Percentiles rank a stretch among this genome's conserved stretches.
Evolutionary conservation across 2,888 invertebrate species (phyloP).

Genomic region (Drymonia ruficornis): DNA sequence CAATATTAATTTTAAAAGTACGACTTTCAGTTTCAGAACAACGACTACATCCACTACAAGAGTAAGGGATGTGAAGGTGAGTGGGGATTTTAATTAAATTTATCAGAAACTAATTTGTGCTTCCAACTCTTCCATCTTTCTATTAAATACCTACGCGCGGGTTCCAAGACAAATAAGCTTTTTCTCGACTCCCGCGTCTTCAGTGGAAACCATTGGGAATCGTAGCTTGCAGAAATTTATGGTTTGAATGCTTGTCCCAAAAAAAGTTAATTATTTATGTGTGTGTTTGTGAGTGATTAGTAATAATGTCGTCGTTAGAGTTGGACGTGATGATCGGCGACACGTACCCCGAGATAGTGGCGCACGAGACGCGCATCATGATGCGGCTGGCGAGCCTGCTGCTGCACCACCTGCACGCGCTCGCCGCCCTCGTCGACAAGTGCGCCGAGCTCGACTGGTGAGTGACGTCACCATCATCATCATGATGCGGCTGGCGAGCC

Average conservation of each 20-base stretch:
- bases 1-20: too few species aligned
- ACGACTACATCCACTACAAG: conserved; percentile 89
- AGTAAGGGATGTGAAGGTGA: conserved; percentile 87
- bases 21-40: conserved; percentile 86
- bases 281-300: too few species aligned
- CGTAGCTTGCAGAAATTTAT: too few species aligned
- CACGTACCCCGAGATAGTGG: conserved; percentile 90
- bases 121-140: too few species aligned
- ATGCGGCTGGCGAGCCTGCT: conserved; percentile 87
- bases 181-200: too few species aligned
- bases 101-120: too few species aligned
- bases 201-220: too few species aligned
- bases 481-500: too few species aligned
- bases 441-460: conserved; percentile 90
- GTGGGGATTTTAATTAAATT: conserved; percentile 5
- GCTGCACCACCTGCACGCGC: conserved; percentile 81
- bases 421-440: conserved; percentile 84
- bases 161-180: too few species aligned
- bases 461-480: conserved; percentile 6
- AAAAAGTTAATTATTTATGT: too few species aligned
- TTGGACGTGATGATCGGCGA: conserved; percentile 92
- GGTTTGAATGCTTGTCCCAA: too few species aligned
- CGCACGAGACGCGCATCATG: conserved; percentile 92
- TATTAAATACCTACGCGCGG: too few species aligned
- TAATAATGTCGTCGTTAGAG: conserved; percentile 68